These are phyloP conservation scores for Holacanthella duospinosa DNA, from an alignment of 2,888 invertebrate species.

Conservation along the genomic window DNA sequence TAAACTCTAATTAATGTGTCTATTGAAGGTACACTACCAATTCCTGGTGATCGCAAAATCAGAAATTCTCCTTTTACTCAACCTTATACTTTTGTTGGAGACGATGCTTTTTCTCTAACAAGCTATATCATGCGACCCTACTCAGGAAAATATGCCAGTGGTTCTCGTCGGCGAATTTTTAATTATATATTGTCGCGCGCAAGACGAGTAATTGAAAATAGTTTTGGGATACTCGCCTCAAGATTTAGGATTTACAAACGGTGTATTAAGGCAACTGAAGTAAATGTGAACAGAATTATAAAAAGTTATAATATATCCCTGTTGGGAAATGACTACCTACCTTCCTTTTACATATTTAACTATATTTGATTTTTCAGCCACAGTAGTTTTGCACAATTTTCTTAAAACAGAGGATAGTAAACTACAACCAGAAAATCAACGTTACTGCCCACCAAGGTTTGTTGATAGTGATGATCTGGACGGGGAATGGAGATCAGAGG, in stretches of 20 bases:
- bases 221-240: constrained; percentile 9
- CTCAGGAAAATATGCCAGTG: no score
- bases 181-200: background rate
- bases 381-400: background rate
- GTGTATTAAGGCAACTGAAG: background rate
- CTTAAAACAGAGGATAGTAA: background rate
- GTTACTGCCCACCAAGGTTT: no score
- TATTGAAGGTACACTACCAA: background rate
- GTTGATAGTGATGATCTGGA: background rate
- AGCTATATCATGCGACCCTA: constrained; percentile 20
- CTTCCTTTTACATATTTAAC: background rate
- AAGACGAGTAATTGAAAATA: background rate
- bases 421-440: background rate
- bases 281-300: background rate
- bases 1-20: background rate
- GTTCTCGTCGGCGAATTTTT: background rate
- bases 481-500: background rate
- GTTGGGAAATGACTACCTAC: no score
- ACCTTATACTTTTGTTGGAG: constrained; percentile 19
- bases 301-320: no score
- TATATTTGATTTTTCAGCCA: background rate
- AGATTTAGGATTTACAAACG: constrained; percentile 6
- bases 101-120: constrained; percentile 23
- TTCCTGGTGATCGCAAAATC: background rate
- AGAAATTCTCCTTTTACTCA: background rate